These are phyloP conservation scores for Chrysodeixis includens DNA, from an alignment of 2,888 invertebrate species.

Conservation along the genomic window DNA sequence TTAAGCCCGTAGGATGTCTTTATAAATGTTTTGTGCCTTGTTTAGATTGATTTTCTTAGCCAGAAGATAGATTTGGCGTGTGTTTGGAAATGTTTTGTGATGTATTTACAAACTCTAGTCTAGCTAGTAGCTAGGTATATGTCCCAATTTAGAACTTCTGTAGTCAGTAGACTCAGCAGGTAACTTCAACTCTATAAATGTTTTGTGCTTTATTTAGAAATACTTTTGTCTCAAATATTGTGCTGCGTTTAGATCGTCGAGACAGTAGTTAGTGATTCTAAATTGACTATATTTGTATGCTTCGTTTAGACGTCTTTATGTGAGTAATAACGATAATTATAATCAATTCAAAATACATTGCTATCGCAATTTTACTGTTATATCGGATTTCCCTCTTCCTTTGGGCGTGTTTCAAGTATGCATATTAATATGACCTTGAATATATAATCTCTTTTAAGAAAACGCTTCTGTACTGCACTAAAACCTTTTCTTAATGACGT, in stretches of 20 bases:
- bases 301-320: no score
- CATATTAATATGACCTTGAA: not conserved
- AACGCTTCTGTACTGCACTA: not conserved
- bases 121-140: no score
- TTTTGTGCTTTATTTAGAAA: no score
- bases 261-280: no score
- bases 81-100: not conserved
- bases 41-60: not conserved
- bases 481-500: not conserved
- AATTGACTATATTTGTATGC: no score
- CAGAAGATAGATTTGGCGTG: slow-evolving; percentile 7
- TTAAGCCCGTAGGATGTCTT: slow-evolving; percentile 1
- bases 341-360: not conserved
- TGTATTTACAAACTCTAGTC: no score
- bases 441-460: no score
- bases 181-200: no score
- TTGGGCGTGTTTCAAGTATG: not conserved
- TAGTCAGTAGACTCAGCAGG: no score
- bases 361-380: not conserved
- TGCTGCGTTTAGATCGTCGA: no score
- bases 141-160: no score
- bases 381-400: slow-evolving; percentile 4
- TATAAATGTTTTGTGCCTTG: not conserved
- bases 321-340: not conserved
- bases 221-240: no score